Evolutionary conservation across 2,888 invertebrate genomes (phyloP).

Genomic region (Harpalus rubripes): DNA sequence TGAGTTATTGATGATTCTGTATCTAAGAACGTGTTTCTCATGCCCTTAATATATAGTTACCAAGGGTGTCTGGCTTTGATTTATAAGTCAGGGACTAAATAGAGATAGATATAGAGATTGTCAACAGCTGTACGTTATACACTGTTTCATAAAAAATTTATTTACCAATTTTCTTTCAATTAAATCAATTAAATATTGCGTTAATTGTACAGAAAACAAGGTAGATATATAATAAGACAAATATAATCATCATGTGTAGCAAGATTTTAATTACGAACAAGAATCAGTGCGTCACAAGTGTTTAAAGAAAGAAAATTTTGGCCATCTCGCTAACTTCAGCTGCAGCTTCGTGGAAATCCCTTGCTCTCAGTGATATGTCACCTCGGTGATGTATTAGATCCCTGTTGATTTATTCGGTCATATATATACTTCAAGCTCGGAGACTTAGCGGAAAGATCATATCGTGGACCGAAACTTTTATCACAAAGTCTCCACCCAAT

Average conservation of each 20-base stretch:
- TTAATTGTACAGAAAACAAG: neutral
- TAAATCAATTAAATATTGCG: neutral
- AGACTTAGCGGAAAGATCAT: slow-evolving; percentile 59
- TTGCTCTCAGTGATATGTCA: slow-evolving; percentile 61
- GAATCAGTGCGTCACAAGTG: neutral
- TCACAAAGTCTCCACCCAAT: slow-evolving; percentile 51
- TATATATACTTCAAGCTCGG: slow-evolving; percentile 61
- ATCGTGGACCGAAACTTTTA: slow-evolving; percentile 61
- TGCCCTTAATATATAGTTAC: slow-evolving; percentile 63
- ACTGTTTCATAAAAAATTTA: slow-evolving; percentile 4
- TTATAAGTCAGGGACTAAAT: slow-evolving; percentile 26
- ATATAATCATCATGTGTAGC: neutral
- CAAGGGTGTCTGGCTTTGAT: slow-evolving; percentile 46
- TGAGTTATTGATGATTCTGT: slow-evolving; percentile 71
- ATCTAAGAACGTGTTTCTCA: slow-evolving; percentile 64
- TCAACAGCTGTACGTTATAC: slow-evolving; percentile 8
- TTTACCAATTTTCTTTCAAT: slow-evolving; percentile 3
- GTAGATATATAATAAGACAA: too few species aligned
- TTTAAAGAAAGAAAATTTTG: neutral
- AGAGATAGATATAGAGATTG: slow-evolving; percentile 30
- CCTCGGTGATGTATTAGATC: slow-evolving; percentile 64
- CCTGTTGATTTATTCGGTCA: slow-evolving; percentile 64
- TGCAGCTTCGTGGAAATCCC: slow-evolving; percentile 46
- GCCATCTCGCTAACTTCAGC: neutral
- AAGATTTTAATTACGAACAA: neutral